Conservation (phyloP, 1,140 invertebrate species). For the Archivesica marissinica region DNA sequence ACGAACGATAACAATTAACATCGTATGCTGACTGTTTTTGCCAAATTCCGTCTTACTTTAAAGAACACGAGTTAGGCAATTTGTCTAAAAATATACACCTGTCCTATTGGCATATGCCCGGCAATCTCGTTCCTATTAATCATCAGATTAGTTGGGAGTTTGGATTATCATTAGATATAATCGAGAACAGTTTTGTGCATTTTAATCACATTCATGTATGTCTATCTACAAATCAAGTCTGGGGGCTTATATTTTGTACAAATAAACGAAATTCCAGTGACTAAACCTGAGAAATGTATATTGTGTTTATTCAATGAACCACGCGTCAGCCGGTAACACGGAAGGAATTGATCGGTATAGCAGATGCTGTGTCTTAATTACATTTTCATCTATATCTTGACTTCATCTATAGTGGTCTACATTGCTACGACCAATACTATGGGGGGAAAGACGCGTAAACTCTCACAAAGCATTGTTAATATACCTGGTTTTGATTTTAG, state of each 20-base stretch:
- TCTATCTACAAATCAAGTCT: too few species aligned
- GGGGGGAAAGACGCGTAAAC: background rate
- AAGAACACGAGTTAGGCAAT: background rate
- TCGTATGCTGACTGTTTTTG: background rate
- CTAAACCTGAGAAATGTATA: background rate
- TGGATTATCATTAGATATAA: too few species aligned
- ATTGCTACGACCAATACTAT: background rate
- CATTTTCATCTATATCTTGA: slow-evolving; percentile 19
- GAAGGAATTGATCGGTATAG: slow-evolving; percentile 7
- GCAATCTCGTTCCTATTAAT: background rate
- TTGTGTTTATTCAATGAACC: slow-evolving; percentile 12
- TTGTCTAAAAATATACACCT: background rate
- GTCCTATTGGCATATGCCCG: background rate
- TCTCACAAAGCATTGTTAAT: too few species aligned
- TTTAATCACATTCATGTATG: background rate
- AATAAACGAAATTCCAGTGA: background rate
- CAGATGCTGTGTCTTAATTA: slow-evolving; percentile 26
- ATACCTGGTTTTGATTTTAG: too few species aligned
- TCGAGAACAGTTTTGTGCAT: too few species aligned
- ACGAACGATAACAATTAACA: too few species aligned
- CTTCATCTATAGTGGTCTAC: slow-evolving; percentile 25
- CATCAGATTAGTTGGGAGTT: too few species aligned
- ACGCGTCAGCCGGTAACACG: background rate
- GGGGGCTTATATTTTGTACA: background rate
- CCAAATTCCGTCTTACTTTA: background rate